Percentiles rank a stretch among this genome's conserved stretches.
Conservation (phyloP, 2,888 invertebrate species). For the Eupsilia transversa region DNA sequence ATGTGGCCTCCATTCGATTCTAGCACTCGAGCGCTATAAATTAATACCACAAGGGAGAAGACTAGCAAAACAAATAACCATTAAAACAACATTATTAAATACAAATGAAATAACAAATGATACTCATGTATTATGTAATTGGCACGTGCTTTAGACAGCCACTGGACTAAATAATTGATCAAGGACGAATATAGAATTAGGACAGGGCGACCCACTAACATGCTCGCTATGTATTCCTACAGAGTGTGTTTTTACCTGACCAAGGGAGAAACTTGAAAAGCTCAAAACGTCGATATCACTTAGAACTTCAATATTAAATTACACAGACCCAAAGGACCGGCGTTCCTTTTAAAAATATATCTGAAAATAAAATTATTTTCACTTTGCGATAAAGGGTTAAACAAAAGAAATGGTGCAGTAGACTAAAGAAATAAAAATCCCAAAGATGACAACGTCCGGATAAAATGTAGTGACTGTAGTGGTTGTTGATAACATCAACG, state of each 20-base stretch:
- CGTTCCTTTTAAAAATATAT: conserved; percentile 15
- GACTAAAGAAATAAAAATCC: conserved; percentile 23
- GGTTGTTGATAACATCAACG: conserved; percentile 36
- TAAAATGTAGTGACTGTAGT: conserved; percentile 21
- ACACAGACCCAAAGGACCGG: conserved; percentile 21
- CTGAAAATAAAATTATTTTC: conserved; percentile 29
- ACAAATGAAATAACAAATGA: conserved; percentile 20
- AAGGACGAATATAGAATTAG: conserved; percentile 56
- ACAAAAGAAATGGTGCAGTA: conserved; percentile 24
- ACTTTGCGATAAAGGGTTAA: conserved; percentile 20
- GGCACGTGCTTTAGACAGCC: conserved; percentile 44
- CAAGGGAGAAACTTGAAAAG: conserved; percentile 35
- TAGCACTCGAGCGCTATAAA: conserved; percentile 23
- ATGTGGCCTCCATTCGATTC: conserved; percentile 11
- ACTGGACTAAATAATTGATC: conserved; percentile 58
- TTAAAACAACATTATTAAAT: conserved; percentile 21
- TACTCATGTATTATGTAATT: conserved; percentile 38
- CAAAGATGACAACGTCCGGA: conserved; percentile 13
- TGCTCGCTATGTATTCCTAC: conserved; percentile 30
- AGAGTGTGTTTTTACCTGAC: conserved; percentile 28
- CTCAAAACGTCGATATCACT: conserved; percentile 43
- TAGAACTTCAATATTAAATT: conserved; percentile 41
- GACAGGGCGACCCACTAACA: conserved; percentile 37
- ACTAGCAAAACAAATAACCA: conserved; percentile 13
- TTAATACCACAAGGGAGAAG: conserved; percentile 10